Evolutionary conservation across 2,113 vertebrate genomes (phyloP).

Genomic region (Dicerorhinus sumatrensis): DNA sequence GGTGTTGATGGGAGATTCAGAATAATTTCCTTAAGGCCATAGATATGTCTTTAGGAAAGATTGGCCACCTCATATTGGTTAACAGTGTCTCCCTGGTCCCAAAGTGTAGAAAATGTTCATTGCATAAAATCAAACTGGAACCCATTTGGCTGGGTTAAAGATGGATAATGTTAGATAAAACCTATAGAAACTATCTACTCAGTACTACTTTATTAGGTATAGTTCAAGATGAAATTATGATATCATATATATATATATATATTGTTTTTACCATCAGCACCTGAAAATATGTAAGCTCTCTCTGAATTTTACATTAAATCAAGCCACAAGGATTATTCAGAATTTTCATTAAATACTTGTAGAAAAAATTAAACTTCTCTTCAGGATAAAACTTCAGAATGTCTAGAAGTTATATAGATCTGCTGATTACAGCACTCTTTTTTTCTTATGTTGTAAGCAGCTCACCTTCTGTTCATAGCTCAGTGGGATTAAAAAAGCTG

Average conservation of each 20-base stretch:
- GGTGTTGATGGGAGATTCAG: neutral
- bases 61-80: neutral
- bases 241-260: neutral
- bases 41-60: neutral
- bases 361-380: constrained; percentile 40
- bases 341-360: constrained; percentile 25
- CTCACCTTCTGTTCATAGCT: constrained; percentile 3
- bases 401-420: neutral
- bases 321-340: neutral
- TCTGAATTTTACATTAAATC: neutral
- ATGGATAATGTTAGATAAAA: neutral
- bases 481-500: neutral
- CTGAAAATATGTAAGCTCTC: neutral
- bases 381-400: neutral
- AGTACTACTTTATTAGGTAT: neutral
- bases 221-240: neutral
- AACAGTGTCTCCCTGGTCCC: neutral
- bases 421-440: neutral
- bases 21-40: neutral
- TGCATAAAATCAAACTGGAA: neutral
- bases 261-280: neutral
- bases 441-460: neutral
- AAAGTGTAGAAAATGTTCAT: neutral
- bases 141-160: neutral
- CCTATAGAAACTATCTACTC: neutral